Conservation (phyloP, 2,797 vertebrate species). For the Aselliscus stoliczkanus region DNA sequence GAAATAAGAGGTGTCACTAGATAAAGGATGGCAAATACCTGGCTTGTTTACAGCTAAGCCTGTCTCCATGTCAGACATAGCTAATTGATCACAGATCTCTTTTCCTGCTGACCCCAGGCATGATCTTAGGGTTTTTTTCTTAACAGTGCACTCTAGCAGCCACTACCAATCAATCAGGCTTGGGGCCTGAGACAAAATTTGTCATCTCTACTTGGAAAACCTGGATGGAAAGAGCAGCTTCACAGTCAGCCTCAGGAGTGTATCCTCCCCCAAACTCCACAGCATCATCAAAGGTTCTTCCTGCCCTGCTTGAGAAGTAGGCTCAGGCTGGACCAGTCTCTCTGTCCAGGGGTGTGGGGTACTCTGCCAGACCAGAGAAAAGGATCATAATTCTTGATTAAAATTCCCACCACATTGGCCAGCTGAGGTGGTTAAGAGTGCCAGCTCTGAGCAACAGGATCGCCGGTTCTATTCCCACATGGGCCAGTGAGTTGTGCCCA, state of each 20-base stretch:
- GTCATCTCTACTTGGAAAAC: neutral
- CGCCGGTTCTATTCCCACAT: no score
- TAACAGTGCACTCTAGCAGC: neutral
- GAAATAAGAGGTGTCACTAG: constrained; percentile 50
- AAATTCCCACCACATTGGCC: neutral
- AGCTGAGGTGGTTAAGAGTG: no score
- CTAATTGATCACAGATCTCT: constrained; percentile 58
- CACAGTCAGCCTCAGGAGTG: neutral
- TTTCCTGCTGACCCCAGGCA: neutral
- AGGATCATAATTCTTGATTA: neutral
- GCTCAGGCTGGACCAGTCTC: neutral
- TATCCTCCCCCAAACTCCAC: neutral
- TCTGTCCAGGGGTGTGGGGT: neutral
- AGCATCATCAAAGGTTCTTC: neutral
- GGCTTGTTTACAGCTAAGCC: constrained; percentile 3
- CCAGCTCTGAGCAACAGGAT: no score
- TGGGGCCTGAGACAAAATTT: constrained; percentile 7
- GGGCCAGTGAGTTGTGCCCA: no score
- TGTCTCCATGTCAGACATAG: constrained; percentile 32
- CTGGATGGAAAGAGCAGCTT: neutral
- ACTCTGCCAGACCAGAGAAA: neutral
- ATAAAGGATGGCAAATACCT: constrained; percentile 34
- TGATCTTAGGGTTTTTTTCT: constrained; percentile 18
- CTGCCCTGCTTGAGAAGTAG: neutral
- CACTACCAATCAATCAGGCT: neutral